Base-by-base conservation (phyloP, 2,888 invertebrate species). In the Exephanes ischioxanthus region DNA sequence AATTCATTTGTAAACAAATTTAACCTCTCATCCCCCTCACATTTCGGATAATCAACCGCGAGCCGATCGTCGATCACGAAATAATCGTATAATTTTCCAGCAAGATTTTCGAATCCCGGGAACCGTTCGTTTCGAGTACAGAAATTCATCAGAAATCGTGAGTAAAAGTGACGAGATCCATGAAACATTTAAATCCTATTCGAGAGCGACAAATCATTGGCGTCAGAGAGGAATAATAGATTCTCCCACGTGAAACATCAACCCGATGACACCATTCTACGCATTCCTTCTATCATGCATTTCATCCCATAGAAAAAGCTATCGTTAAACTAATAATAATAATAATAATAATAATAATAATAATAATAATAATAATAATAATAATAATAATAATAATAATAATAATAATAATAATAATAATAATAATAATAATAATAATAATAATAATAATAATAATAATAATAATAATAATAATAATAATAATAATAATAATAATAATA, bases 201-300 rank as follows among this genome's bases (percentile, higher is more conserved):
- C 22, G 58, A 22, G 58, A 58, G 58, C 58, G 58, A 58, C 19
- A 58, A 58, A 14, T 58, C 58, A 26, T 22, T 58, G 58, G 26
- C 26, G 53, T 9, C 71, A 30, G n/a, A 11, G 71, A 71, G 2
- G 30, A 19, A 72, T 53, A 55, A 72, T 72, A 53, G 63, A 76
- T 76, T 76, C 51, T 66, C 76, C 66, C 76, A 76, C 66, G 76
- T 51, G 30, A 76, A 53, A 76, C 37, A 53, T 53, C 66, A 53
- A 51, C 41, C 14, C 66, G 51, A 66, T 76, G 76, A 66, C 63
- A 76, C 66, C 76, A 76, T 76, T 76, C 66, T n/a, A 14, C 51
- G 53, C 76, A 72, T 72, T 72, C 55, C 55, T 55, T 19, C 37
- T 19, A 16, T 16, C 16, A 26, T 26, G 11, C 58, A 14, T 26